Evolutionary conservation across 2,888 invertebrate species (phyloP).

Genomic region (Dicyrtoma fusca): DNA sequence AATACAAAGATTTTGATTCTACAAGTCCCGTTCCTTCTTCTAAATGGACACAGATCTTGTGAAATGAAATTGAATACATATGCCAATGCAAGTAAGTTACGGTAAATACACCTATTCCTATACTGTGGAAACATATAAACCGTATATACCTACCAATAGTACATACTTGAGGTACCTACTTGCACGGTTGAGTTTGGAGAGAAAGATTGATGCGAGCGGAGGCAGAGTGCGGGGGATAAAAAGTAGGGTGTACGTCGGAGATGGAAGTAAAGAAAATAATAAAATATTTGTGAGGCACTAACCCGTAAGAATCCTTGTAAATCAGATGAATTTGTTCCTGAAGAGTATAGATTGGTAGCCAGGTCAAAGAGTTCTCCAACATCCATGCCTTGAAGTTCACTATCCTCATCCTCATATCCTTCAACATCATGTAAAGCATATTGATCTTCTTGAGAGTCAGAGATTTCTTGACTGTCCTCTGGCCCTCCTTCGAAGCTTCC

Average conservation of each 20-base stretch:
- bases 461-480: slow-evolving; percentile 6
- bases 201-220: background rate
- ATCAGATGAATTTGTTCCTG: slow-evolving; percentile 44
- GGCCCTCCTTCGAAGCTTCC: slow-evolving; percentile 5
- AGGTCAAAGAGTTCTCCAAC: slow-evolving; percentile 51
- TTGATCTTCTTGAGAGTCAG: slow-evolving; percentile 19
- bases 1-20: no score
- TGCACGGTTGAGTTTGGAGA: no score
- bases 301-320: slow-evolving; percentile 49
- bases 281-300: slow-evolving; percentile 8
- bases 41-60: no score
- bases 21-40: no score
- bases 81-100: no score
- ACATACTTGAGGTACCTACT: no score
- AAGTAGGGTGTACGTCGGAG: background rate
- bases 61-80: no score
- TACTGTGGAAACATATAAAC: no score
- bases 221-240: background rate
- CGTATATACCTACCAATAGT: no score
- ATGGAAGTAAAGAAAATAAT: background rate
- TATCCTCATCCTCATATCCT: slow-evolving; percentile 26
- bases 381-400: slow-evolving; percentile 36
- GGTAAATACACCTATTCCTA: no score
- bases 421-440: slow-evolving; percentile 8
- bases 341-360: slow-evolving; percentile 51